Percentiles rank a stretch among this genome's conserved stretches.
These are phyloP conservation scores for Hirtodrosophila cameraria DNA, from an alignment of 2,888 invertebrate genomes.

Conservation along the genomic window DNA sequence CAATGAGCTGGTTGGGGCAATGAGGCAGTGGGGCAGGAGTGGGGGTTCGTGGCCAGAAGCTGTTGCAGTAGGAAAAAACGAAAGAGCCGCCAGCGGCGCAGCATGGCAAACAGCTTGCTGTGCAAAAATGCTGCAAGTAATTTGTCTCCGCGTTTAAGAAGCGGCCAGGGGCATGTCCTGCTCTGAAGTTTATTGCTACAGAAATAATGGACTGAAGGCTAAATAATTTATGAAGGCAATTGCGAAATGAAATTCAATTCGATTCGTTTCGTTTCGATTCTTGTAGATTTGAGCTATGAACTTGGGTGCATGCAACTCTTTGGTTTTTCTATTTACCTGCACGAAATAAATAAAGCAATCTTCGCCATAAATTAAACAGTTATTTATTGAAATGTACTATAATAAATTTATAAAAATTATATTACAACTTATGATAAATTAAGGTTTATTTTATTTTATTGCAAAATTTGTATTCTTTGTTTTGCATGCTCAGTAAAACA, in stretches of 20 bases:
- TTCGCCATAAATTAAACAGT: constrained; percentile 22
- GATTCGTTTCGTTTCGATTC: constrained; percentile 32
- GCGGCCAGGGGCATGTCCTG: neutral
- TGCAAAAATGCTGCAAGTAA: constrained; percentile 61
- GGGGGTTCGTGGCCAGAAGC: neutral
- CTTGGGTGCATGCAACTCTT: constrained; percentile 3
- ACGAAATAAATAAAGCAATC: no score
- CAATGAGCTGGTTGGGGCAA: constrained; percentile 23
- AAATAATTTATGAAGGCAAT: constrained; percentile 69
- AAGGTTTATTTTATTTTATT: neutral
- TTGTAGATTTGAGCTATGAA: constrained; percentile 21
- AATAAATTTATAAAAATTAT: no score
- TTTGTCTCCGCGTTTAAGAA: constrained; percentile 54
- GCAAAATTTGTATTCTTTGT: neutral
- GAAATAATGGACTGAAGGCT: constrained; percentile 63
- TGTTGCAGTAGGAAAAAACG: constrained; percentile 26
- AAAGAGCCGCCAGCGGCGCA: constrained; percentile 18
- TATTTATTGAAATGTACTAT: no score
- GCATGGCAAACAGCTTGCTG: constrained; percentile 58
- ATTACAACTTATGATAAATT: no score
- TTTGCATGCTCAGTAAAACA: no score
- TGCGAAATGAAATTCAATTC: constrained; percentile 58
- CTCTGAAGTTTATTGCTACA: constrained; percentile 59
- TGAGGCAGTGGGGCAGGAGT: neutral
- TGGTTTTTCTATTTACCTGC: neutral